phyloP scores from a whole-genome alignment of 2,113 vertebrate species.

The Phrynosoma blainvillii region DNA sequence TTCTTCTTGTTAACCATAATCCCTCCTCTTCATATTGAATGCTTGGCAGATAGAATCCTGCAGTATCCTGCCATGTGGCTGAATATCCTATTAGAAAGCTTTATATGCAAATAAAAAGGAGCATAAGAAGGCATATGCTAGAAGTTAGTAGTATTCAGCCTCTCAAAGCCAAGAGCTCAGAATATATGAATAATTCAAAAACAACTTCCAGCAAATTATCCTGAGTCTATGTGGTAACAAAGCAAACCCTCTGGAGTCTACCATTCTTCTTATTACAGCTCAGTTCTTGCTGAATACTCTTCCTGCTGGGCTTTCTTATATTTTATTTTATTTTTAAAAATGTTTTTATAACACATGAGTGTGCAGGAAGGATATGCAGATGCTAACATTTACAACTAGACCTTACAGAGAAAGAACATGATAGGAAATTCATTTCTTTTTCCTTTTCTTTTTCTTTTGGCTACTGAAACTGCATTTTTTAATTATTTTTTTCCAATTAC shows the following conservation, averaged over 20 bases:
- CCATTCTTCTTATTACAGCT: constrained; percentile 77
- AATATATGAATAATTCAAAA: constrained; percentile 84
- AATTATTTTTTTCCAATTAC: too few relatives aligned
- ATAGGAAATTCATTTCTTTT: constrained; percentile 65
- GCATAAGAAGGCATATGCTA: constrained; percentile 49
- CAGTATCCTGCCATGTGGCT: constrained; percentile 57
- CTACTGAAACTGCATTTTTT: too few relatives aligned
- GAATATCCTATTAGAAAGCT: constrained; percentile 59
- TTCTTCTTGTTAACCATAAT: constrained; percentile 13
- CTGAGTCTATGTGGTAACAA: constrained; percentile 72
- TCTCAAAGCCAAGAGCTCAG: constrained; percentile 65
- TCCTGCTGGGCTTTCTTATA: constrained; percentile 74
- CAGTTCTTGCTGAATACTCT: constrained; percentile 63
- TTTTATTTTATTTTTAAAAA: constrained; percentile 1
- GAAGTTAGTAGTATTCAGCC: constrained; percentile 59
- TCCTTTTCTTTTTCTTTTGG: too few relatives aligned
- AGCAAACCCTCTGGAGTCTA: constrained; percentile 71
- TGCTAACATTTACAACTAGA: constrained; percentile 39
- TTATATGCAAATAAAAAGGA: constrained; percentile 49
- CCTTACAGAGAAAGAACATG: constrained; percentile 63
- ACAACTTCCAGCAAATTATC: constrained; percentile 80
- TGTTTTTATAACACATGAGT: constrained; percentile 61
- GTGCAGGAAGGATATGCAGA: constrained; percentile 61
- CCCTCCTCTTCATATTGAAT: constrained; percentile 49
- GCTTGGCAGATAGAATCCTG: constrained; percentile 47